Evolutionary conservation across 2,113 vertebrate species (phyloP).

Genomic region (Puffinus mauretanicus): DNA sequence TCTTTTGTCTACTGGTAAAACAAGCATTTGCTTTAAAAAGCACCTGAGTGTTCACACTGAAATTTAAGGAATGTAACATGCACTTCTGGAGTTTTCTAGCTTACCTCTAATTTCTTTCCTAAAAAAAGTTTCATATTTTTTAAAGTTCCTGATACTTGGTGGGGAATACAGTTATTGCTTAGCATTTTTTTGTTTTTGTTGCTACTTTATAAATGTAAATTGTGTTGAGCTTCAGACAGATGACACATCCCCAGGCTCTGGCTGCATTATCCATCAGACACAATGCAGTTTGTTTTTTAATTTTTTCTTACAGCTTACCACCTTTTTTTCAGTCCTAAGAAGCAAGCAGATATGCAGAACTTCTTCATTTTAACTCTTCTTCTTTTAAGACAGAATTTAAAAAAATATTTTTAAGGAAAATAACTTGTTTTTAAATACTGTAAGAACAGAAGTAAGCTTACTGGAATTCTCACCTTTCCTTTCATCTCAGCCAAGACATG

Average conservation of each 20-base stretch:
- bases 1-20: background rate
- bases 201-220: slow-evolving; percentile 30
- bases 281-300: background rate
- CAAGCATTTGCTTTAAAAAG: background rate
- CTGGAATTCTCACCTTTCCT: background rate
- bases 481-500: background rate
- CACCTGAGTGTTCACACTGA: background rate
- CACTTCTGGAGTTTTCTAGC: background rate
- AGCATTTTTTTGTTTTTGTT: background rate
- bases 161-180: background rate
- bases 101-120: background rate
- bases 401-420: background rate
- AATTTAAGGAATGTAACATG: background rate
- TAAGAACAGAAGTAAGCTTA: slow-evolving; percentile 15
- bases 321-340: background rate
- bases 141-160: background rate
- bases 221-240: slow-evolving; percentile 36
- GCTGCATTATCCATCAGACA: slow-evolving; percentile 41
- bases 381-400: background rate
- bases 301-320: slow-evolving; percentile 21
- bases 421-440: background rate
- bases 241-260: slow-evolving; percentile 15
- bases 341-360: background rate
- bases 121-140: background rate
- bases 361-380: background rate